Percentiles rank a stretch among this genome's conserved stretches.
These are phyloP conservation scores for Antidorcas marsupialis DNA, from an alignment of 2,113 vertebrate genomes.

Conservation along the genomic window DNA sequence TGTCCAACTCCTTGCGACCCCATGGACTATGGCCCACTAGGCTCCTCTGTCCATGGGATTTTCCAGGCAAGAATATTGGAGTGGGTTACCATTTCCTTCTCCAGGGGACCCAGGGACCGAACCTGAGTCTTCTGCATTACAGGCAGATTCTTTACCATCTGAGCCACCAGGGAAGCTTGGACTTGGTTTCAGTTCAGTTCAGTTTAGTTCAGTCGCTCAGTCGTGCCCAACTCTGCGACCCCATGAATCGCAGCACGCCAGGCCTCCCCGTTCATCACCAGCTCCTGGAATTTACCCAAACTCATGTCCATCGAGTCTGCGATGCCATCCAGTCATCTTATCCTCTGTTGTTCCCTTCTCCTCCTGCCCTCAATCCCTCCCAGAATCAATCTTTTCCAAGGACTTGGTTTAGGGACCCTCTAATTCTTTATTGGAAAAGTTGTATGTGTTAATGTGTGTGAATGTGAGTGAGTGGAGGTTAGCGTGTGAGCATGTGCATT, in stretches of 20 bases:
- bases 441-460: accelerated
- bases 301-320: accelerated
- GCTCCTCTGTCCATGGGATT: not conserved
- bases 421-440: not conserved
- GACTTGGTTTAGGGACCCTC: too few relatives aligned
- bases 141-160: not conserved
- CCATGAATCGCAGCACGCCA: too few relatives aligned
- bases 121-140: not conserved
- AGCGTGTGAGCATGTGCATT: accelerated
- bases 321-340: too few relatives aligned
- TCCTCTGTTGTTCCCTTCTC: too few relatives aligned
- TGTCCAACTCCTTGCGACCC: not conserved
- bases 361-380: too few relatives aligned
- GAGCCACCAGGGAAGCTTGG: not conserved
- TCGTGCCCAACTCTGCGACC: too few relatives aligned
- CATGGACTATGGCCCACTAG: not conserved
- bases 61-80: not conserved
- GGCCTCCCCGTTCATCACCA: too few relatives aligned
- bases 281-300: too few relatives aligned
- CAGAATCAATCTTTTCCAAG: too few relatives aligned
- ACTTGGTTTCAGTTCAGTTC: too few relatives aligned
- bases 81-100: not conserved
- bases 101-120: not conserved
- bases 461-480: not conserved
- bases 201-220: too few relatives aligned